Conservation (phyloP, 2,888 invertebrate genomes). For the Lingula anatina region DNA sequence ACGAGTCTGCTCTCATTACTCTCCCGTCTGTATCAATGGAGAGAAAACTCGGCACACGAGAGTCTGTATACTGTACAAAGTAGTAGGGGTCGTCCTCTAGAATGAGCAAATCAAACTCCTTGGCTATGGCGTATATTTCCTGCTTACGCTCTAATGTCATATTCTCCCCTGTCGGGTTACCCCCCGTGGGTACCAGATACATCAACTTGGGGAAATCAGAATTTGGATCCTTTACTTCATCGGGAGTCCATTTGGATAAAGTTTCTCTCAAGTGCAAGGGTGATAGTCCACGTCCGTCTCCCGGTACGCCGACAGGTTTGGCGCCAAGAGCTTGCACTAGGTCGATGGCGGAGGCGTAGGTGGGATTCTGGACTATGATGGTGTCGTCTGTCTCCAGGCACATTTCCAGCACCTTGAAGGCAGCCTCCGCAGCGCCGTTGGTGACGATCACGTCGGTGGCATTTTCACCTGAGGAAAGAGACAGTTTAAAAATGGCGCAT, state of each 20-base stretch:
- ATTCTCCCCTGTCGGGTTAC: conserved; percentile 69
- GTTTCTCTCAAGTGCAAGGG: conserved; percentile 61
- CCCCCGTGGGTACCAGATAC: conserved; percentile 69
- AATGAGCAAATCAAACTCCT: conserved; percentile 69
- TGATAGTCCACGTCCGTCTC: conserved; percentile 66
- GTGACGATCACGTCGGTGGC: too few species aligned
- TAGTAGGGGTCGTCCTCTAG: conserved; percentile 78
- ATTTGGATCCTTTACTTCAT: conserved; percentile 54
- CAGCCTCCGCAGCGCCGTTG: too few species aligned
- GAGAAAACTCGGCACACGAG: conserved; percentile 69
- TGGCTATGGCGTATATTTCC: conserved; percentile 66
- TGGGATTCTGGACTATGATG: too few species aligned
- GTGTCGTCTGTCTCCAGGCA: too few species aligned
- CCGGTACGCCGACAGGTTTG: conserved; percentile 64
- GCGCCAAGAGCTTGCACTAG: conserved; percentile 65
- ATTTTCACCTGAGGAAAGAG: too few species aligned
- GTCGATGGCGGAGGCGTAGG: too few species aligned
- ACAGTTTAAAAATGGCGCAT: too few species aligned
- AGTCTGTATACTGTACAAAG: conserved; percentile 71
- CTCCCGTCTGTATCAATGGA: too few species aligned
- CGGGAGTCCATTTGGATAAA: conserved; percentile 49
- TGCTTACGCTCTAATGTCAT: conserved; percentile 62
- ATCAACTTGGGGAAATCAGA: conserved; percentile 64
- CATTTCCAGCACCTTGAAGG: too few species aligned
- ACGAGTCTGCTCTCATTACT: conserved; percentile 73